phyloP scores from a whole-genome alignment of 92 coral and sea anemone species.

The Palythoa grandis region DNA sequence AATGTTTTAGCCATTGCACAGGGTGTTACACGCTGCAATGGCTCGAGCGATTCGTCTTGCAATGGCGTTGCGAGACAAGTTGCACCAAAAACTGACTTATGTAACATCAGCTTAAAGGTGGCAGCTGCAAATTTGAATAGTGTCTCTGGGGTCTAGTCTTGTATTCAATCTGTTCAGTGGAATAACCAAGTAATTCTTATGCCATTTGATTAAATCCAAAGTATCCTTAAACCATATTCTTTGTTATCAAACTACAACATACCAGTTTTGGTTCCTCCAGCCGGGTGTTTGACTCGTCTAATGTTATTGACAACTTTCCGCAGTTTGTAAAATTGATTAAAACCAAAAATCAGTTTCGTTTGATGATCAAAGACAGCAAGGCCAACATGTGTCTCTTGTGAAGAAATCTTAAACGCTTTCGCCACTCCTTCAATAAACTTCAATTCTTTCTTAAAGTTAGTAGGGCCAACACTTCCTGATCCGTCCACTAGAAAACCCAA shows the following conservation, averaged over 20 bases:
- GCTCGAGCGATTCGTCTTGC: too few relatives aligned
- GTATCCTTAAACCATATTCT: neutral
- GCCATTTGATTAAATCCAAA: neutral
- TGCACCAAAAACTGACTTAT: too few relatives aligned
- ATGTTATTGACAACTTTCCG: slow-evolving; percentile 42
- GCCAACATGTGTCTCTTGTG: slow-evolving; percentile 68
- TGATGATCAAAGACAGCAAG: slow-evolving; percentile 29
- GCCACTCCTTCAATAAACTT: slow-evolving; percentile 61
- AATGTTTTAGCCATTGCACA: too few relatives aligned
- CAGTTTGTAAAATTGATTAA: slow-evolving; percentile 47
- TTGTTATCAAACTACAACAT: neutral
- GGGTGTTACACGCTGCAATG: too few relatives aligned
- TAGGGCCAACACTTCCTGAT: slow-evolving; percentile 76
- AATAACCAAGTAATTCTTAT: neutral
- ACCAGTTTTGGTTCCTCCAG: slow-evolving; percentile 50
- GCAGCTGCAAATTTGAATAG: too few relatives aligned
- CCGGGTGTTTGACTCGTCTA: slow-evolving; percentile 33
- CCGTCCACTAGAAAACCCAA: slow-evolving; percentile 82
- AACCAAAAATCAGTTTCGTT: slow-evolving; percentile 27
- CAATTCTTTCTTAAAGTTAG: slow-evolving; percentile 61
- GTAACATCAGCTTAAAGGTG: too few relatives aligned
- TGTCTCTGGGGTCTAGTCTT: too few relatives aligned
- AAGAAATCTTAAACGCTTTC: slow-evolving; percentile 61
- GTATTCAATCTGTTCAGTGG: too few relatives aligned
- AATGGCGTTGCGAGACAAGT: too few relatives aligned